Evolutionary conservation across 2,113 vertebrate species (phyloP).

Genomic region (Proteles cristata): DNA sequence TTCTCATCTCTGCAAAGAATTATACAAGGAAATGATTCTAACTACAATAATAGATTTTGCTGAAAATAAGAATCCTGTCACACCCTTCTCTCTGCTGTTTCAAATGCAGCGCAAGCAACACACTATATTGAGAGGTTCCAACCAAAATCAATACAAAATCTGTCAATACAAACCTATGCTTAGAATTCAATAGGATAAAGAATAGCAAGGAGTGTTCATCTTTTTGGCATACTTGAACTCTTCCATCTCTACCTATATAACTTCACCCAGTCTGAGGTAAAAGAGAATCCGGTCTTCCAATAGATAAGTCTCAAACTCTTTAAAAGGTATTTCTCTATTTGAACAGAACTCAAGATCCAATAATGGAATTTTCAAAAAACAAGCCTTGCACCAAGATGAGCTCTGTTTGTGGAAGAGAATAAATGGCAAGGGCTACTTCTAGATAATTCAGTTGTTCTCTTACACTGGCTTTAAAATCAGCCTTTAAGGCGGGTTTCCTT

Average conservation of each 20-base stretch:
- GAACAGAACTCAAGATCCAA: not conserved
- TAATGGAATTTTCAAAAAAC: not conserved
- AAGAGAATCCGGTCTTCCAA: slow-evolving; percentile 24
- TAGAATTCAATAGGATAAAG: not conserved
- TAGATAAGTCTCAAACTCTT: not conserved
- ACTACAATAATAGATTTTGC: not conserved
- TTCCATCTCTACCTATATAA: not conserved
- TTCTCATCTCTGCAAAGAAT: not conserved
- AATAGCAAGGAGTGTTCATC: not conserved
- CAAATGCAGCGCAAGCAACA: slow-evolving; percentile 22
- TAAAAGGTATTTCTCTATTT: slow-evolving; percentile 8
- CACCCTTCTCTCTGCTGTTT: slow-evolving; percentile 19
- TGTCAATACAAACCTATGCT: not conserved
- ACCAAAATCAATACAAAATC: slow-evolving; percentile 5
- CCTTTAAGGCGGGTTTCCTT: slow-evolving; percentile 23
- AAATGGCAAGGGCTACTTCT: not conserved
- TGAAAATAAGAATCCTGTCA: not conserved
- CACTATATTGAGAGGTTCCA: not conserved
- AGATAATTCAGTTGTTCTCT: not conserved
- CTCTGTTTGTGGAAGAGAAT: not conserved
- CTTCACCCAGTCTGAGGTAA: not conserved
- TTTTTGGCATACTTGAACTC: not conserved
- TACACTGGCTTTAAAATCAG: slow-evolving; percentile 18
- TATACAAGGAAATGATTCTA: not conserved
- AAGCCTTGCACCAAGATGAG: not conserved